A percentile compares a stretch with the other conserved stretches of the same genome.
These are phyloP conservation scores for Pygocentrus nattereri DNA, from an alignment of 2,797 vertebrate genomes.

Conservation along the genomic window DNA sequence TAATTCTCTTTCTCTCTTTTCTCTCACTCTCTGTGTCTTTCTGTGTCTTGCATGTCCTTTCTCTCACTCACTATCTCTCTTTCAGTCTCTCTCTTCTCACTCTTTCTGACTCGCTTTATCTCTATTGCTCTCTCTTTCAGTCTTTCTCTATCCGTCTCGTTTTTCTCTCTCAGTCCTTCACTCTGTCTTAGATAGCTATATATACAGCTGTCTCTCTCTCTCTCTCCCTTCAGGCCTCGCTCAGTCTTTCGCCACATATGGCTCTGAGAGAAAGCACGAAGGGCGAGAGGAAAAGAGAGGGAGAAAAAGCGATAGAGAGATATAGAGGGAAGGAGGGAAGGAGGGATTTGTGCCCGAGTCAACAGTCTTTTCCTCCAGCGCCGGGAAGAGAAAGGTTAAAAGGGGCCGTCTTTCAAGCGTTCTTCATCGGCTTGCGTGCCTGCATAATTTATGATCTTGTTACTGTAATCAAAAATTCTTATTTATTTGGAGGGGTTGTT, in stretches of 20 bases:
- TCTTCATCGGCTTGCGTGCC: slow-evolving; percentile 68
- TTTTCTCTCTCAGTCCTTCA: background rate
- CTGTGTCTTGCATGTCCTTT: too few relatives aligned
- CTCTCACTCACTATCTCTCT: background rate
- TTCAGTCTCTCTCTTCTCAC: too few relatives aligned
- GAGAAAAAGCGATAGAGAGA: background rate
- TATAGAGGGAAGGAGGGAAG: background rate
- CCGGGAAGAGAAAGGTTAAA: slow-evolving; percentile 75
- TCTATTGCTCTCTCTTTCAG: background rate
- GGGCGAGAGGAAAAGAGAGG: slow-evolving; percentile 7
- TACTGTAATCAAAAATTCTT: slow-evolving; percentile 86
- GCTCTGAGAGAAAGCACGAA: slow-evolving; percentile 10
- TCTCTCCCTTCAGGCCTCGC: slow-evolving; percentile 26
- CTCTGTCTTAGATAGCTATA: too few relatives aligned
- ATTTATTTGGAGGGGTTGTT: slow-evolving; percentile 70
- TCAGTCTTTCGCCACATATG: background rate
- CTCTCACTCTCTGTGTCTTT: background rate
- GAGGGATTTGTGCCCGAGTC: slow-evolving; percentile 39
- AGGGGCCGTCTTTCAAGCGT: slow-evolving; percentile 76
- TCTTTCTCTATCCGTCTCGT: background rate
- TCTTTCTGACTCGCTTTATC: background rate
- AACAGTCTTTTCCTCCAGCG: slow-evolving; percentile 61
- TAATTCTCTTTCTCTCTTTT: background rate
- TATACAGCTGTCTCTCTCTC: background rate
- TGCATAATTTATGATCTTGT: slow-evolving; percentile 83